Evolutionary conservation across 2,888 invertebrate species (phyloP), one percentile per base, ranked within the genome.

Genomic region (Tachina grossa): DNA sequence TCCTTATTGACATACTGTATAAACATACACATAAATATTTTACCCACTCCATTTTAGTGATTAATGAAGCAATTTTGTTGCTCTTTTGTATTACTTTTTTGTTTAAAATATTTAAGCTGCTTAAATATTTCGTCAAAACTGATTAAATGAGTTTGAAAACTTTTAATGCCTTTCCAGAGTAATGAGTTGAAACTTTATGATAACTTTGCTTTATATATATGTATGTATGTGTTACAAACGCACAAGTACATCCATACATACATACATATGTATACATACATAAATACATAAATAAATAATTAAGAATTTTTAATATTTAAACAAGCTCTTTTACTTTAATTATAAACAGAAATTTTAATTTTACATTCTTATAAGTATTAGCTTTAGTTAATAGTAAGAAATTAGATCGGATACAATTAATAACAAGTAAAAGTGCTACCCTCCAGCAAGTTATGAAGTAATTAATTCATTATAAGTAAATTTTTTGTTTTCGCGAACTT

Each of bases 61-160:
- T 80, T 80, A 80, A 80, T 80, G 80, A 51, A 14, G 19, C 16
- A 45, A 6, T 39, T 66, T 53, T 6, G 16, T n/a, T 8, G 19
- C 1, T 53, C 13, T 14, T 43, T 69, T 51, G 11, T 59, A 9
- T 39, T 13, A 8, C 39, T 72, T 39, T 57, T 39, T 11, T 13
- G 13, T 61, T 51, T 69, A 14, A 75, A 81, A 81, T 43, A 69
- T 75, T 75, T 55, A 74, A 75, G 68, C 59, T 81, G 68, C 59
- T 81, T 75, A 59, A 74, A 53, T 51, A 68, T 59, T 74, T 51
- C 9, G 2, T 43, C 69, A 45, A 47, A 55, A 75, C 19, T 69
- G 31, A 69, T 69, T 69, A 51, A 82, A 69, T 63, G 75, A 69
- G 69, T 75, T 82, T 75, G 14, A 41, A 69, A 82, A 75, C 63